Evolutionary conservation across 2,797 vertebrate species (phyloP), one percentile per base, ranked within the genome.

Genomic region (Sciaenops ocellatus): DNA sequence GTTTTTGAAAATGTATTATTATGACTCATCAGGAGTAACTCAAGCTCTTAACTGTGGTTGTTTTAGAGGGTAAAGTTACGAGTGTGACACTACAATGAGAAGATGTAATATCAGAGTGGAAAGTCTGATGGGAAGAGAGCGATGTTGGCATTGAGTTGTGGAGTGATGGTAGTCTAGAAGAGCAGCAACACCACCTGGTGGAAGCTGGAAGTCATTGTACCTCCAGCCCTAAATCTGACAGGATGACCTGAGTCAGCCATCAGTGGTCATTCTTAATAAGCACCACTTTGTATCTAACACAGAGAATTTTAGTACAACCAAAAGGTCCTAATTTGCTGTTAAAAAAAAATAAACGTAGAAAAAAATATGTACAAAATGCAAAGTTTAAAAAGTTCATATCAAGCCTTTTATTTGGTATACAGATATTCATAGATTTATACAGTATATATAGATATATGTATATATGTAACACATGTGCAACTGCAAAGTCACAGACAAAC

Each of bases 391-490:
- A 97, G 95, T 94, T 94, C 69, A 95, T 97, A 98, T 97, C 96
- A 98, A 98, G 96, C 96, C 92, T 97, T 98, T 97, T 97, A 97
- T 98, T 98, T 97, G 96, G 97, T 98, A 90, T 94, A 93, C 91
- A 93, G 90, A 93, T 94, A 93, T 93, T 93, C 86, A 89, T 93
- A 93, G 76, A 92, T 93, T 91, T 94, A 92, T 93, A 94, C 92
- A 94, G 89, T 92, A 87, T 91, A 89, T 89, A 92, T 85, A 92
- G 73, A 88, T 87, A 87, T 85, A 85, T 89, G 81, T 89, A 89
- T 90, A 88, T 90, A 88, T 93, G 95, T 95, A 97, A 96, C 96
- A 97, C 95, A 97, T 96, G 97, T 97, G 95, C 97, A 97, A 97
- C 96, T 95, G 96, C 95, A 95, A 92, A 93, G 83, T 93, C 89